A percentile compares a stretch with the other conserved stretches of the same genome.
Conservation (phyloP, 2,888 invertebrate species). For the Thymelicus sylvestris region DNA sequence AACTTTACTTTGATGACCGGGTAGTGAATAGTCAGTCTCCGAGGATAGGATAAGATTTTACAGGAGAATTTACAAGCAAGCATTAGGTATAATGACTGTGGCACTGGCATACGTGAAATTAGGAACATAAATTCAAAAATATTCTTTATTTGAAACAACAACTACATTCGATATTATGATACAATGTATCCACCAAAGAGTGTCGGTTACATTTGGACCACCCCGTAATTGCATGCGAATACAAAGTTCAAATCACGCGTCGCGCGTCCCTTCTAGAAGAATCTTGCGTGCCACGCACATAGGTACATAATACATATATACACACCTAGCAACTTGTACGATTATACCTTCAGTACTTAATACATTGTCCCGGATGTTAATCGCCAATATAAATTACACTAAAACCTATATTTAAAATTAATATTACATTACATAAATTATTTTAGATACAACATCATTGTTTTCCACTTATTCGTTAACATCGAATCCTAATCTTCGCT, state of each 20-base stretch:
- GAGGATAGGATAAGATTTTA: too few relatives aligned
- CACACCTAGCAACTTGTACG: conserved; percentile 5
- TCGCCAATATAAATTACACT: conserved; percentile 67
- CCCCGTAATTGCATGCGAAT: not conserved
- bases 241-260: not conserved
- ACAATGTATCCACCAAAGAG: conserved; percentile 10
- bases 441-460: conserved; percentile 53
- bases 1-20: too few relatives aligned
- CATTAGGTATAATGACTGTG: too few relatives aligned
- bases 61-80: too few relatives aligned
- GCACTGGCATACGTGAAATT: not conserved
- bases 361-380: conserved; percentile 45
- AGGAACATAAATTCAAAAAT: conserved; percentile 39
- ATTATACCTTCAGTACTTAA: conserved; percentile 34
- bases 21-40: too few relatives aligned
- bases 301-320: not conserved
- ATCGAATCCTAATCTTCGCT: conserved; percentile 40
- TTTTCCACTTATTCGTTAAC: conserved; percentile 39
- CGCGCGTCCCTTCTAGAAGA: not conserved
- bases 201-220: conserved; percentile 1
- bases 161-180: conserved; percentile 50
- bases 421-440: conserved; percentile 64
- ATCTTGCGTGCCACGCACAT: not conserved
- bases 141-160: conserved; percentile 61
- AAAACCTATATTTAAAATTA: conserved; percentile 60